Percentiles rank a stretch among this genome's conserved stretches.
Conservation (phyloP, 2,888 invertebrate genomes). For the Oscheius sp. region DNA sequence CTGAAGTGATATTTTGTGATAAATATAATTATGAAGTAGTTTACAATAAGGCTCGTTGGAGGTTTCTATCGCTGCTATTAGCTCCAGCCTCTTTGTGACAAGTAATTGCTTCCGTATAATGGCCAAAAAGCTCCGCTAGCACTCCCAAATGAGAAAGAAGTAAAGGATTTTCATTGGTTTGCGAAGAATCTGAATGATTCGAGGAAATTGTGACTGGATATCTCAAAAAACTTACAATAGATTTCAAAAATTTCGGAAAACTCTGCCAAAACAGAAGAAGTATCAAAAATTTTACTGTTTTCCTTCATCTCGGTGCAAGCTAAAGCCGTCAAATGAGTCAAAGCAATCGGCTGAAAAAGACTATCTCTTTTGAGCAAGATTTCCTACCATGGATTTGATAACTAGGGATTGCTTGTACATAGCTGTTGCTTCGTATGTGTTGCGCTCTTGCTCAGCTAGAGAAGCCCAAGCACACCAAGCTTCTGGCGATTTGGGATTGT, state of each 20-base stretch:
- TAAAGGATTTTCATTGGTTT: not conserved
- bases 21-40: not conserved
- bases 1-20: not conserved
- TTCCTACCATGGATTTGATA: conserved; percentile 31
- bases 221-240: conserved; percentile 11
- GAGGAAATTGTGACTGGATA: not conserved
- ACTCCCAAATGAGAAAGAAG: conserved; percentile 40
- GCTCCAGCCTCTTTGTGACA: conserved; percentile 2
- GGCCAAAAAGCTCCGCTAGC: conserved; percentile 46
- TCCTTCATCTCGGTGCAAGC: conserved; percentile 5
- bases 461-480: conserved; percentile 49
- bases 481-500: conserved; percentile 46
- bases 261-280: conserved; percentile 35
- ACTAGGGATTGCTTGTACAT: conserved; percentile 46
- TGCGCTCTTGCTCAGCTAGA: conserved; percentile 31
- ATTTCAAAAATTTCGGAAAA: conserved; percentile 41
- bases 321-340: conserved; percentile 10
- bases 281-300: conserved; percentile 6
- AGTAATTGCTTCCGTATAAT: conserved; percentile 37
- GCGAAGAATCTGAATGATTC: not conserved
- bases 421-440: conserved; percentile 32
- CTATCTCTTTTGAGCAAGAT: not conserved
- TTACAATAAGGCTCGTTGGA: conserved; percentile 29
- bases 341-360: conserved; percentile 18
- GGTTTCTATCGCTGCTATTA: not conserved